Base-by-base conservation (phyloP, 2,797 vertebrate genomes). In the Fratercula arctica region DNA sequence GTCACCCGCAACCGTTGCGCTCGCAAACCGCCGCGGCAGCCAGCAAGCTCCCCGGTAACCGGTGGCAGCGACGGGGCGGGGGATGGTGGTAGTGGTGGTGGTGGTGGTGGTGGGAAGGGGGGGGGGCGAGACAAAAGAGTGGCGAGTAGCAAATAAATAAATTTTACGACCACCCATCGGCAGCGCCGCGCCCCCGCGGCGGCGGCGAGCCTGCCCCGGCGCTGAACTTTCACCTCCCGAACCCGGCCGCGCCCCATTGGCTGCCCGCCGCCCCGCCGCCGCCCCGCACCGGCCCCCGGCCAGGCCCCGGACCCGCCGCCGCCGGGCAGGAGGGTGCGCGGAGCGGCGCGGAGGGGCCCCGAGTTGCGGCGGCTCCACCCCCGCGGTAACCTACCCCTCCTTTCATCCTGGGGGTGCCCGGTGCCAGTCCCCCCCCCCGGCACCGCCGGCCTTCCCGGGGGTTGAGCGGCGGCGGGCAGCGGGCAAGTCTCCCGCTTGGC, bases 141-240 rank as follows among this genome's bases (percentile, higher is more conserved):
- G 83, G 93, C 87, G 60, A 87, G 81, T 28, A 86, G 81, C 84
- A 97, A 97, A 98, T 95, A 97, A 97, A 97, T 95, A 90, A 95
- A 93, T 95, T 97, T 97, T 97, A 96, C 94, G 97, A 95, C 97
- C 97, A 96, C 97, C 98, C 97, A 97, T 97, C 95, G 96, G 83
- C 95, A 97, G 92, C 91, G 77, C 91, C 93, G 69, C 83, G 95
- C 89, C 96, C 96, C 97, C 78, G 93, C 70, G 87, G 94, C 94
- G 80, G 56, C 54, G 70, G 95, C 39, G 93, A 76, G 95, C 75
- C 48, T 94, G 98, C 93, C 98, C 98, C 41, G 70, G 76, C 90
- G 76, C 87, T 98, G 98, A 98, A 98, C 98, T 98, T 98, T 97
- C 98, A 98, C 98, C 98, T 98, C 97, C 73, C 95, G 96, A 98